phyloP scores from a whole-genome alignment of 2,888 invertebrate genomes.

The Euclidia mi region DNA sequence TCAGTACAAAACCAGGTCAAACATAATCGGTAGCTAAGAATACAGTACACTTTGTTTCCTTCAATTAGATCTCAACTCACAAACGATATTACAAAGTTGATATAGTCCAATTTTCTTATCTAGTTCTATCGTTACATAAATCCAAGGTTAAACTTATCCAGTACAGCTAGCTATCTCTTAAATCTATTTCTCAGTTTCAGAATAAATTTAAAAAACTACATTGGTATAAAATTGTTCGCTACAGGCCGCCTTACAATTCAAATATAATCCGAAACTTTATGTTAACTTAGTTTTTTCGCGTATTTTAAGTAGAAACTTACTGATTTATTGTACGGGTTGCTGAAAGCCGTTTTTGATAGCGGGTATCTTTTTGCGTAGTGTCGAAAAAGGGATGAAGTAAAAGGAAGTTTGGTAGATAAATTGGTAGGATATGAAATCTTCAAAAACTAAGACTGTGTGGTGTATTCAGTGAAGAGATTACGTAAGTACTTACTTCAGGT shows the following conservation, averaged over 20 bases:
- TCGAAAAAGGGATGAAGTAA: no score
- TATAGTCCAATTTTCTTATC: slow-evolving; percentile 18
- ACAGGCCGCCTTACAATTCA: slow-evolving; percentile 53
- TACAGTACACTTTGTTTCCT: not conserved
- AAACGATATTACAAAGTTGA: slow-evolving; percentile 17
- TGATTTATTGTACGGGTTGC: no score
- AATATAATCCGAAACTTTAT: slow-evolving; percentile 56
- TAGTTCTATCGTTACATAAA: slow-evolving; percentile 32
- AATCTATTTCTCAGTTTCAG: slow-evolving; percentile 38
- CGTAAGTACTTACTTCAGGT: no score
- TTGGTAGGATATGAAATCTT: no score
- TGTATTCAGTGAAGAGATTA: no score
- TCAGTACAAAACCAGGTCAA: not conserved
- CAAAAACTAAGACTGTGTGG: no score
- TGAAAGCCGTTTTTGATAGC: no score
- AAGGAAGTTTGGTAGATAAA: no score
- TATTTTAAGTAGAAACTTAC: no score
- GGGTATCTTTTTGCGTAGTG: no score
- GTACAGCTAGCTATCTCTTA: slow-evolving; percentile 6
- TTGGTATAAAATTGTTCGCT: slow-evolving; percentile 34
- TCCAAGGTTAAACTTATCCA: slow-evolving; percentile 27
- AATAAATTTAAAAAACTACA: slow-evolving; percentile 43
- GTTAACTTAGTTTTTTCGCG: no score
- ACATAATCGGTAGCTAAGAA: not conserved
- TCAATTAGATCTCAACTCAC: slow-evolving; percentile 4